These are phyloP conservation scores for Papilio protenor DNA, from an alignment of 2,888 invertebrate genomes.

Conservation along the genomic window DNA sequence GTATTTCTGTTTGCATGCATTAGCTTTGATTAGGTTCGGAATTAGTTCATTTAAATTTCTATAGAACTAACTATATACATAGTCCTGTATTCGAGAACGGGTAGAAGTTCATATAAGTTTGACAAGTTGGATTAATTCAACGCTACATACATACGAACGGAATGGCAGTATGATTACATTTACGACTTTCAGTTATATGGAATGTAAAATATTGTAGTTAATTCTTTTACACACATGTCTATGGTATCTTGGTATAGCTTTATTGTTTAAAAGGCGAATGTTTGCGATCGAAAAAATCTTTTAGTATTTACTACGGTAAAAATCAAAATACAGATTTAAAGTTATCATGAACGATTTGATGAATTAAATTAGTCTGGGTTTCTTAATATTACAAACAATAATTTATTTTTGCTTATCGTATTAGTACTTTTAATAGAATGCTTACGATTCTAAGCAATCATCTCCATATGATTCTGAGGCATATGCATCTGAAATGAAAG, in stretches of 20 bases:
- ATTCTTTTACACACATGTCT: not conserved
- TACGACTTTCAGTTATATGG: slow-evolving; percentile 11
- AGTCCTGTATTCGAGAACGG: slow-evolving; percentile 18
- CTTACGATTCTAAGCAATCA: no score
- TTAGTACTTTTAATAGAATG: no score
- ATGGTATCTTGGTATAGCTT: no score
- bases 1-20: not conserved
- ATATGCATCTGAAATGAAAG: not conserved
- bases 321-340: no score
- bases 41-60: slow-evolving; percentile 38
- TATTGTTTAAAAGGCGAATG: no score
- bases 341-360: no score
- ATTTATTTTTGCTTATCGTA: no score
- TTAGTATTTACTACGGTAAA: no score
- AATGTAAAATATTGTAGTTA: not conserved
- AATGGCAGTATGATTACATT: slow-evolving; percentile 30
- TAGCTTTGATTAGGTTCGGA: slow-evolving; percentile 25
- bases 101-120: slow-evolving; percentile 41
- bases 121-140: slow-evolving; percentile 41
- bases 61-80: slow-evolving; percentile 3
- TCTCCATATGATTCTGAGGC: no score
- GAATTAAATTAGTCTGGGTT: no score
- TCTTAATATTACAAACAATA: no score
- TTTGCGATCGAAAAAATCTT: no score
- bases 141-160: slow-evolving; percentile 23